Evolutionary conservation across 2,113 vertebrate species (phyloP).

Genomic region (Orientallactaga bullata): DNA sequence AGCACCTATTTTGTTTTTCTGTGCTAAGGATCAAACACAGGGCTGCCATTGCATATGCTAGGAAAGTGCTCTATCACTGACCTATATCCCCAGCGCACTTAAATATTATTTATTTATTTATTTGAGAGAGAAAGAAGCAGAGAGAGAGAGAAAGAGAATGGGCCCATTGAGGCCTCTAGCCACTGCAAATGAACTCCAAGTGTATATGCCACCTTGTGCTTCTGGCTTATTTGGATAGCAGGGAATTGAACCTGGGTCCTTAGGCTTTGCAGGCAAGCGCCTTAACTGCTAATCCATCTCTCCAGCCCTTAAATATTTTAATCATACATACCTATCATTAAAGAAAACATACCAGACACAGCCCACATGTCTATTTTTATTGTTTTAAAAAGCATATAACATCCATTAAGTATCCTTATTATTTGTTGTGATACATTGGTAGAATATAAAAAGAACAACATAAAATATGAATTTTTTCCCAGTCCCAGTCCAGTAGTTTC

Average conservation of each 20-base stretch:
- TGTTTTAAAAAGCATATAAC: not conserved
- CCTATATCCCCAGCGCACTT: not conserved
- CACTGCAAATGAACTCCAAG: too few species aligned
- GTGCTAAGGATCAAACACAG: not conserved
- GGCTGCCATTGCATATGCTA: not conserved
- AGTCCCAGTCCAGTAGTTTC: not conserved
- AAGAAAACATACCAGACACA: not conserved
- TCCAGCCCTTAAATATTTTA: not conserved
- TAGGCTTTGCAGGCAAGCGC: too few species aligned
- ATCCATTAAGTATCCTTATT: not conserved
- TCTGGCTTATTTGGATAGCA: too few species aligned
- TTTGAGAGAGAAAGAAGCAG: too few species aligned
- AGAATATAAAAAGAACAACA: not conserved
- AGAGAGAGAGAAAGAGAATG: too few species aligned
- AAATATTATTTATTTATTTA: too few species aligned
- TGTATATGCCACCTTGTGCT: too few species aligned
- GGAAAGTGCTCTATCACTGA: not conserved
- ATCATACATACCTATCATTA: not conserved
- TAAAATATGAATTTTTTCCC: not conserved
- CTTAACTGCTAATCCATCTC: too few species aligned
- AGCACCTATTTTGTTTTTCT: not conserved
- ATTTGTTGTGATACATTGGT: not conserved
- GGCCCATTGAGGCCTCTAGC: too few species aligned
- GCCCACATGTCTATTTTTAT: not conserved
- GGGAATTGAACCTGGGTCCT: too few species aligned